These are phyloP conservation scores for Egretta garzetta DNA, from an alignment of 2,113 vertebrate genomes.

Conservation along the genomic window DNA sequence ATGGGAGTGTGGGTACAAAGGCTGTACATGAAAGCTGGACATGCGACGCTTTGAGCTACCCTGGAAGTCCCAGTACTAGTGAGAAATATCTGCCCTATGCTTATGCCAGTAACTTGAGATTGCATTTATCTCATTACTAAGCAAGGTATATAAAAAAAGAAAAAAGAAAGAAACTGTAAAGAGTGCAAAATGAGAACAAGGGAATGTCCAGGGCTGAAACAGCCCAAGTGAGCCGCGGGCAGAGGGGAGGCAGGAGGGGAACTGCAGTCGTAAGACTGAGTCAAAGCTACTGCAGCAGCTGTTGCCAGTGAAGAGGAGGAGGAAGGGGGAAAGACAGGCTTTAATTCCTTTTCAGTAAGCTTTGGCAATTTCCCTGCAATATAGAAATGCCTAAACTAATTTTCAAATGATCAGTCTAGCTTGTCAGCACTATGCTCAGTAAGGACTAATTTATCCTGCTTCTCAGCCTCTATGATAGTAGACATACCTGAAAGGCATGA, in stretches of 20 bases:
- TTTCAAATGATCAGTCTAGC: neutral
- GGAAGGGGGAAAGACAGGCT: neutral
- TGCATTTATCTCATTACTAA: neutral
- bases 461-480: neutral
- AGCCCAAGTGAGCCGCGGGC: neutral
- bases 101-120: neutral
- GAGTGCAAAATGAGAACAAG: neutral
- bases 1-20: neutral
- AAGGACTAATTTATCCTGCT: neutral
- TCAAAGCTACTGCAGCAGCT: neutral
- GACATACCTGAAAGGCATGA: neutral
- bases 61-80: neutral
- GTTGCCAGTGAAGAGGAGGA: neutral
- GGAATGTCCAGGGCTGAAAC: neutral
- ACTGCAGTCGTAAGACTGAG: neutral
- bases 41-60: neutral
- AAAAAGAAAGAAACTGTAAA: neutral
- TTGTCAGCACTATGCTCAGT: neutral
- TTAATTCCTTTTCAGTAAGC: neutral
- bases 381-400: neutral
- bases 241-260: neutral
- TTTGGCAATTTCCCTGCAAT: neutral
- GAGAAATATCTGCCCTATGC: neutral
- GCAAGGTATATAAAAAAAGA: neutral
- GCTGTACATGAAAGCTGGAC: neutral